Percentiles rank a stretch among this genome's conserved stretches.
phyloP scores from a whole-genome alignment of 2,113 vertebrate species.

The Chionodraco myersi region DNA sequence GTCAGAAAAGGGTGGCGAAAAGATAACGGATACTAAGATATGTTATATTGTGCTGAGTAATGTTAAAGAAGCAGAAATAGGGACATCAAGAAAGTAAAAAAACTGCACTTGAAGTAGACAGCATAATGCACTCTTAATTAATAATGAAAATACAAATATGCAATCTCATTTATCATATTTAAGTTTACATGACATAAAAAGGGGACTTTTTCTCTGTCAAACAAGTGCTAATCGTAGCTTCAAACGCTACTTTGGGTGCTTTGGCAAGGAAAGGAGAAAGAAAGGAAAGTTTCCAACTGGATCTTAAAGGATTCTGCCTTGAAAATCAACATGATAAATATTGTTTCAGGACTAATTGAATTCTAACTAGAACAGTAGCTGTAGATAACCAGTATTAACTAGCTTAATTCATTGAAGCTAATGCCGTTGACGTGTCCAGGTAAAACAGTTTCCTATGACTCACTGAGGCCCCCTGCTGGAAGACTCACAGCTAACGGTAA shows the following conservation, averaged over 20 bases:
- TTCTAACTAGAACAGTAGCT: slow-evolving; percentile 37
- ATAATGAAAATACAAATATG: background rate
- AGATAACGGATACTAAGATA: background rate
- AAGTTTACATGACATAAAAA: background rate
- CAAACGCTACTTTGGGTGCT: background rate
- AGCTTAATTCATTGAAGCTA: slow-evolving; percentile 46
- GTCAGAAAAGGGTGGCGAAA: background rate
- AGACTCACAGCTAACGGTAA: slow-evolving; percentile 70
- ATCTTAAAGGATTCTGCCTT: slow-evolving; percentile 1
- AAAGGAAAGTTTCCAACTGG: slow-evolving; percentile 47
- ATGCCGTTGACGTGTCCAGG: slow-evolving; percentile 72
- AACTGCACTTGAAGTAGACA: background rate
- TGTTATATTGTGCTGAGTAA: background rate
- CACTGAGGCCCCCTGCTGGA: slow-evolving; percentile 78
- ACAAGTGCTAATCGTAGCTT: background rate
- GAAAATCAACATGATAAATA: background rate
- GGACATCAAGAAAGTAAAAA: background rate
- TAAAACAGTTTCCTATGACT: slow-evolving; percentile 81
- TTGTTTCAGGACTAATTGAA: background rate
- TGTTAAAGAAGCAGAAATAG: background rate
- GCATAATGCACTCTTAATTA: background rate
- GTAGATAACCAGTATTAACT: slow-evolving; percentile 34
- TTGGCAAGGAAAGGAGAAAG: background rate
- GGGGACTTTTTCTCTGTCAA: background rate
- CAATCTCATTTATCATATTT: background rate